Base-by-base conservation (phyloP, 2,113 vertebrate genomes). In the Elgaria multicarinata region DNA sequence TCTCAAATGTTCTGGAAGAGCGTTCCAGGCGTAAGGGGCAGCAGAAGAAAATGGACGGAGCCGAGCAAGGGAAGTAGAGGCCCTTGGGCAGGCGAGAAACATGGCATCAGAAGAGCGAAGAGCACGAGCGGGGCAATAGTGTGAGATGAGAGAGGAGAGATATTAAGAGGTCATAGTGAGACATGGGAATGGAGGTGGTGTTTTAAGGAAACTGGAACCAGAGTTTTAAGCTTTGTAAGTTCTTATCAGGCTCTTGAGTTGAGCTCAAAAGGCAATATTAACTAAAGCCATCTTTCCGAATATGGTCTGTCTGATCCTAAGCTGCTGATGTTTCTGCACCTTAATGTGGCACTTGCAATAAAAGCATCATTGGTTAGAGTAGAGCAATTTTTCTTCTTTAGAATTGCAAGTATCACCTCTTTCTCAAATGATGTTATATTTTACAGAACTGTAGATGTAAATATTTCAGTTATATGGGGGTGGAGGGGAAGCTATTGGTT, bases 271-370 rank as follows among this genome's bases (percentile, higher is more conserved):
- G 33, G 71, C 28, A 69, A 69, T 55, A 58, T 84, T 78, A 67
- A 22, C 33, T 20, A 50, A 77, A 53, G 36, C 20, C 50, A 62
- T 46, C 28, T 33, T 86, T n/a, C 3, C 3, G 69, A 26, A 20
- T 39, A 3, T 14, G 0, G 31, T n/a, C 66, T 66, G 66, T 26
- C 71, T 77, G 44, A 44, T 55, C 28, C 69, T 85, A 71, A 77
- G 66, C 77, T 92, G 77, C 85, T 87, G 39, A 20, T 50, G 1
- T 85, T 83, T 83, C 66, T 53, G 26, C 50, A 22, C 20, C 44
- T 39, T 46, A 71, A 84, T 58, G 12, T 33, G 58, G 62, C 9
- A 91, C 53, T 13, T 86, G 79, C 84, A 87, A 85, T 94, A 72
- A 93, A 91, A 87, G 67, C 28, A n/a, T 31, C 69, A 62, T 39